Percentiles rank a stretch among this genome's conserved stretches.
Evolutionary conservation across 2,888 invertebrate genomes (phyloP).

Genomic region (Escarpia spicata): DNA sequence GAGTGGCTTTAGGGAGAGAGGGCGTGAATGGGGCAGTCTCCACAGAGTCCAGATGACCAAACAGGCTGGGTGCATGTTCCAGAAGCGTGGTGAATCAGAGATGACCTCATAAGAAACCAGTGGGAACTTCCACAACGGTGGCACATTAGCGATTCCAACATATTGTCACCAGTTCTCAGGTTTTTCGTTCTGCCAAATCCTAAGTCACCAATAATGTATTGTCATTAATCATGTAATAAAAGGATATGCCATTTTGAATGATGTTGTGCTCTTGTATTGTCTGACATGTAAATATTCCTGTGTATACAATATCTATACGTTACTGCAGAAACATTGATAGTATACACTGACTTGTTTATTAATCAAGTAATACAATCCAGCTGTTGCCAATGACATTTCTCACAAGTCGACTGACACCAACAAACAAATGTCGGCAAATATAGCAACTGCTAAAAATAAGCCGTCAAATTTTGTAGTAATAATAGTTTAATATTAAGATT

Average conservation of each 20-base stretch:
- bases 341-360: no score
- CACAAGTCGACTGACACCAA: neutral
- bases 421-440: neutral
- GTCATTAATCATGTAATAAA: constrained; percentile 12
- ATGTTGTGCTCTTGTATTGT: neutral
- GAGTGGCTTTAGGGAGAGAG: no score
- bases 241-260: neutral
- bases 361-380: no score
- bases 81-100: neutral
- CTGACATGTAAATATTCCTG: no score
- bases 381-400: no score
- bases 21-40: neutral
- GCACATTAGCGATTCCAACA: neutral
- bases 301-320: no score
- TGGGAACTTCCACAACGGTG: neutral
- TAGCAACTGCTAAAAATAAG: neutral
- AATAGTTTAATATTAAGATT: neutral
- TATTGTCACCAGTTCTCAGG: neutral
- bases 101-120: neutral
- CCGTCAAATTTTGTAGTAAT: neutral
- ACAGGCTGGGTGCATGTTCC: neutral
- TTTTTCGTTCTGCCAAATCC: neutral
- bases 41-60: neutral
- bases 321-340: no score
- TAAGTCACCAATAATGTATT: neutral